A percentile compares a stretch with the other conserved stretches of the same genome.
Conservation (phyloP, 2,113 vertebrate genomes). For the Mellivora capensis region DNA sequence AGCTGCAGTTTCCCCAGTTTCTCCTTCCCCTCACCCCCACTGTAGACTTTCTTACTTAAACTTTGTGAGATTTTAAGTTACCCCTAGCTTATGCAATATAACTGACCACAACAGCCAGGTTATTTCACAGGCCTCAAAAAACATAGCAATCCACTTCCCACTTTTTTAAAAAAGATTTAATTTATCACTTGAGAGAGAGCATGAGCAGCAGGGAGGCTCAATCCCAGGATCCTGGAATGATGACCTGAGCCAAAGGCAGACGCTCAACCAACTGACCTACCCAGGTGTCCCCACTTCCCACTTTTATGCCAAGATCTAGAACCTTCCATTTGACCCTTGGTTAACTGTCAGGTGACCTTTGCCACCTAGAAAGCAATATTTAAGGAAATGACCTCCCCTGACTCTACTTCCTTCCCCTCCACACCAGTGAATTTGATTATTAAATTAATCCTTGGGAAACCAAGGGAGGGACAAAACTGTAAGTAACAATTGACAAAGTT, state of each 20-base stretch:
- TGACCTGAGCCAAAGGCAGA: background rate
- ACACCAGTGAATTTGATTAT: background rate
- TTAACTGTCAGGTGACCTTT: background rate
- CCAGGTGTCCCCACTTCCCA: background rate
- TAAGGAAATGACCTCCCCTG: background rate
- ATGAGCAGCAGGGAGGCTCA: no score
- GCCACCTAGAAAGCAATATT: background rate
- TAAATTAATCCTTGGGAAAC: background rate
- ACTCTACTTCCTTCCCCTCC: fast-evolving
- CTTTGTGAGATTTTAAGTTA: background rate
- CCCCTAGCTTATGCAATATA: background rate
- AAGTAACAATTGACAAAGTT: background rate
- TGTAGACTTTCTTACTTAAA: background rate
- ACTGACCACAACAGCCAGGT: background rate
- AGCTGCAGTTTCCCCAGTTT: background rate
- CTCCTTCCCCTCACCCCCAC: background rate
- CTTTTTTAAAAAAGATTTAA: background rate
- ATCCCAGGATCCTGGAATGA: background rate
- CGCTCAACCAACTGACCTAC: background rate
- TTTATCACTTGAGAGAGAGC: no score
- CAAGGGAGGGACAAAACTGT: background rate
- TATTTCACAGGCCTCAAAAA: background rate
- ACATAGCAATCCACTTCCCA: background rate
- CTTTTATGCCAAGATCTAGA: background rate
- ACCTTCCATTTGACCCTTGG: background rate